Base-by-base conservation (phyloP, 2,888 invertebrate species). In the Isotomurus palustris region DNA sequence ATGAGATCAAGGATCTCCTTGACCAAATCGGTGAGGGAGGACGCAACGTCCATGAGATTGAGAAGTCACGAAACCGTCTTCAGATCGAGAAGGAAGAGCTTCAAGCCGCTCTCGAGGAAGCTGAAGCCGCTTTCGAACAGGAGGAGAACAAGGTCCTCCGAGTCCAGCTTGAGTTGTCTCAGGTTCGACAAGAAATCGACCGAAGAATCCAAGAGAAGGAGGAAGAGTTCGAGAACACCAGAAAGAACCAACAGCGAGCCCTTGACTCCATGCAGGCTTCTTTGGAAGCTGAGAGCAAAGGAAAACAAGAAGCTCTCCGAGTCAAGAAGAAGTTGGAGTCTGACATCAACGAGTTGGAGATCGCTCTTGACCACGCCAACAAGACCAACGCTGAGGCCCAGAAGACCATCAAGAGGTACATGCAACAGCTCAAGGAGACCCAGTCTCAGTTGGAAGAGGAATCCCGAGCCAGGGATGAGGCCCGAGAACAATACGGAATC, bases 271-370 rank as follows among this genome's bases (percentile, higher is more conserved):
- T 99, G 95, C 97, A 99, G 82, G 96, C 97, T 76, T 92, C 92
- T 76, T 86, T 99, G 77, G 97, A 99, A 83, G 95, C 96, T 75
- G 99, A 99, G 81, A 89, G 95, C 79, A 95, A 96, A 85, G 97
- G 96, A 76, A 97, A 96, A 83, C 93, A 94, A 83, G 99, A 99
- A 84, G 96, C 97, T 72, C 86, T 97, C 74, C 90, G 96, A 83
- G 92, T 97, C 91, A 99, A 99, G 90, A 99, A 99, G 91, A 99
- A 99, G 84, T 85, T 99, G 76, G 99, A 99, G 81, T 91, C 92
- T 73, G 97, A 99, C 83, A 97, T 99, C 83, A 97, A 97, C 79
- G 97, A 99, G 81, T 85, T 99, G 68, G 97, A 99, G 79, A 95
- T 97, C 74, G 95, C 95, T 75, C 83, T 99, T 78, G 97, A 99